Percentiles rank a stretch among this genome's conserved stretches.
phyloP scores from a whole-genome alignment of 1,140 invertebrate genomes.

The Bombus waltoni region DNA sequence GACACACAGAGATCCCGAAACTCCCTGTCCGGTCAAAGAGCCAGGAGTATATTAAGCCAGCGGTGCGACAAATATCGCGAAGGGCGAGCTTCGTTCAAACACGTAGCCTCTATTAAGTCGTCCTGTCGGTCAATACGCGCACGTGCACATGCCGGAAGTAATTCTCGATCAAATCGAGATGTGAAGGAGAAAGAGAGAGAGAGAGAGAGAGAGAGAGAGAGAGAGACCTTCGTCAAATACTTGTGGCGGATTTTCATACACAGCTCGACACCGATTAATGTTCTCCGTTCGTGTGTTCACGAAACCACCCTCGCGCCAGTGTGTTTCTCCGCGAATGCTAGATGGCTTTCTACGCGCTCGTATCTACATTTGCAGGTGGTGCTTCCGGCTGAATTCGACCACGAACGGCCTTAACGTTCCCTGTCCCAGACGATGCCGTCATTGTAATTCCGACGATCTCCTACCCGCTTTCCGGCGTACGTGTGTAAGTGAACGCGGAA shows the following conservation, averaged over 20 bases:
- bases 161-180: constrained; percentile 33
- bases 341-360: background rate
- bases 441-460: background rate
- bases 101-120: constrained; percentile 11
- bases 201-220: too few relatives aligned
- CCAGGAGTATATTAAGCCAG: background rate
- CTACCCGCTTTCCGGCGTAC: too few relatives aligned
- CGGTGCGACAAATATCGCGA: constrained; percentile 2
- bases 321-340: background rate
- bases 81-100: constrained; percentile 4
- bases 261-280: constrained; percentile 4
- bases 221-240: constrained; percentile 24
- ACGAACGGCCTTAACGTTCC: constrained; percentile 13
- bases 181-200: too few relatives aligned
- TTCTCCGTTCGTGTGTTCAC: background rate
- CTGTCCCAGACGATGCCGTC: background rate
- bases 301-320: too few relatives aligned
- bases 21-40: background rate
- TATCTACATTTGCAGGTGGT: constrained; percentile 26
- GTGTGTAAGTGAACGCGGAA: background rate
- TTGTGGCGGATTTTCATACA: constrained; percentile 33
- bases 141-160: constrained; percentile 9
- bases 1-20: background rate
- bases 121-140: constrained; percentile 10
- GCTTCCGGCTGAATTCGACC: constrained; percentile 21